Evolutionary conservation across 2,888 invertebrate genomes (phyloP), one percentile per base, ranked within the genome.

Genomic region (Mechanitis messenoides): DNA sequence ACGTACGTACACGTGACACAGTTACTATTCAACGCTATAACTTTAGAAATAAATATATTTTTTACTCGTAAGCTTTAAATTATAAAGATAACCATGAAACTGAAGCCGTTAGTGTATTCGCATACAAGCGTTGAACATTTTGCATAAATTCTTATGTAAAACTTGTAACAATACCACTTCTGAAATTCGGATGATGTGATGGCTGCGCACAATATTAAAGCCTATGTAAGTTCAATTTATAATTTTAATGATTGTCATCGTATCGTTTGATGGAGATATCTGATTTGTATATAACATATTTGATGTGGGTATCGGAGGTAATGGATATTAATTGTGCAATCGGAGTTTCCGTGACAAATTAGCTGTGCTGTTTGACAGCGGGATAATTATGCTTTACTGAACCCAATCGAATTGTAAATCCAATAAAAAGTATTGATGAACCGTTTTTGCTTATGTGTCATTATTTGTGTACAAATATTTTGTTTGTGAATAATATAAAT

Each of bases 281-380:
- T 53, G 45, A 56, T 58, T 1, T 47, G 33, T n/a, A 12, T 56
- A 54, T 61, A 35, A 35, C 35, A 35, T 35, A 35, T 35, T 35
- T 50, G 53, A 54, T 42, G 59, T 45, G 45, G 53, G 47, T 56
- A 56, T 61, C 65, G 61, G 20, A 53, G 56, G 42, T 63, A 65
- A 63, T 59, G 56, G 46, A 53, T 61, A 65, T 55, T 60, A 60
- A 59, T 56, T 20, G 59, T 45, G 31, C 54, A 56, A 42, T 45
- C 62, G 59, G 45, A 53, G 42, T 56, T 38, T 61, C 45, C 46
- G 46, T 65, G 59, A 61, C 55, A 61, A 63, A 65, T 63, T 61
- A 58, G 54, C 61, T 65, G 45, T 46, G 12, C 54, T 57, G 57
- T 35, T 50, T 54, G 3, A 12, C 12, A 47, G 31, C 33, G 2